Evolutionary conservation across 2,113 vertebrate species (phyloP).

Genomic region (Sus scrofa): DNA sequence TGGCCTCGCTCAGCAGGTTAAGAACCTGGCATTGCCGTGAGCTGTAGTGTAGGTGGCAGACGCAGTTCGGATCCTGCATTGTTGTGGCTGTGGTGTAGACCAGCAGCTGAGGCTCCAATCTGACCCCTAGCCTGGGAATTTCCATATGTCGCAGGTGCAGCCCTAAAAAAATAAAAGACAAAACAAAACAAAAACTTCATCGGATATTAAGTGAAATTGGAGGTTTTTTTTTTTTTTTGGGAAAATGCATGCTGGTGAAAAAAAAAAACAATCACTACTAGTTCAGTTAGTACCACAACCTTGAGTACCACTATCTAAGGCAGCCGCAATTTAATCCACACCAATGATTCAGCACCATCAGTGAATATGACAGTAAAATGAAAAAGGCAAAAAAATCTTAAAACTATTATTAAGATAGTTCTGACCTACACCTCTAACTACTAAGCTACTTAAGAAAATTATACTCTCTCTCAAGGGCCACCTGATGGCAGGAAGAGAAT

Average conservation of each 20-base stretch:
- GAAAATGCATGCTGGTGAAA: not conserved
- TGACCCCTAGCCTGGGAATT: too few species aligned
- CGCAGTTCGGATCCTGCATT: too few species aligned
- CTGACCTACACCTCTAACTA: not conserved
- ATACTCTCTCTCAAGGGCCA: not conserved
- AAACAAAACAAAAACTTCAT: not conserved
- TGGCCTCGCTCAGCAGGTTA: too few species aligned
- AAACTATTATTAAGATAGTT: slow-evolving; percentile 18
- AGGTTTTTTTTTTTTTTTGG: not conserved
- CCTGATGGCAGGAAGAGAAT: not conserved
- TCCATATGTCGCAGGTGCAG: too few species aligned
- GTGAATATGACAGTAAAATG: not conserved
- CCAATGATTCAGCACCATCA: not conserved
- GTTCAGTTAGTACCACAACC: not conserved
- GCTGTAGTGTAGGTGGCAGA: too few species aligned
- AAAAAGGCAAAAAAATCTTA: not conserved
- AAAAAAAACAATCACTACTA: not conserved
- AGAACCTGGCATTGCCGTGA: too few species aligned
- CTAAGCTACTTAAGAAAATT: slow-evolving; percentile 10
- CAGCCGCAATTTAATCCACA: not conserved
- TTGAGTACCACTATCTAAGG: not conserved
- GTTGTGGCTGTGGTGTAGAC: too few species aligned
- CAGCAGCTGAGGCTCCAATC: too few species aligned
- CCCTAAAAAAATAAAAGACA: too few species aligned
- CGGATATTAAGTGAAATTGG: slow-evolving; percentile 1